These are phyloP conservation scores for Orchestia grillus DNA, from an alignment of 1,140 invertebrate genomes.

Conservation along the genomic window DNA sequence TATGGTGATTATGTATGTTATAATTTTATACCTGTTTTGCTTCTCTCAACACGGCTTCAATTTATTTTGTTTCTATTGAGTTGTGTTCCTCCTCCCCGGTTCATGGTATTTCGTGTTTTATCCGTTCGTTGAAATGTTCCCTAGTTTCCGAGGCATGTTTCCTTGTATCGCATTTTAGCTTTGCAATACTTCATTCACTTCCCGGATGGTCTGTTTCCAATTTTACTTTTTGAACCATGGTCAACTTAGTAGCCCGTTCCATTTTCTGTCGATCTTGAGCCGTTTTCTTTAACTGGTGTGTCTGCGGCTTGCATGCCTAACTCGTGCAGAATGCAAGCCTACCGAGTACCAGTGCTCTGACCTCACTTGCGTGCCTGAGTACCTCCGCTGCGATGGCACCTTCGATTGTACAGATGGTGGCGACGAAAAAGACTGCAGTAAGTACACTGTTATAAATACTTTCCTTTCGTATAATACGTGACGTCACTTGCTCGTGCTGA, in stretches of 20 bases:
- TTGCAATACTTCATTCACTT: not conserved
- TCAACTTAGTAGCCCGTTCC: not conserved
- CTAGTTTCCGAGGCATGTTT: not conserved
- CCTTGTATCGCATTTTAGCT: not conserved
- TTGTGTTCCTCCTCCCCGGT: not conserved
- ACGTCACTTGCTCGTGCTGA: not conserved
- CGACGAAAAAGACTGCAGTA: slow-evolving; percentile 64
- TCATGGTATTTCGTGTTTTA: not conserved
- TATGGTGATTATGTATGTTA: not conserved
- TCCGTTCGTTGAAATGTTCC: not conserved
- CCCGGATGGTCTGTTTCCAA: not conserved
- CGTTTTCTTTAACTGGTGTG: slow-evolving; percentile 14
- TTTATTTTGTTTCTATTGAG: not conserved
- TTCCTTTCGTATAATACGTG: not conserved
- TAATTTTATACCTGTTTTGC: not conserved
- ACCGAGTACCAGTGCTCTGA: slow-evolving; percentile 75
- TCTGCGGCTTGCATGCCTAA: slow-evolving; percentile 7
- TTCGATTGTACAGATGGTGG: slow-evolving; percentile 66
- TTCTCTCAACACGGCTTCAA: not conserved
- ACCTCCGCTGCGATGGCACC: slow-evolving; percentile 64
- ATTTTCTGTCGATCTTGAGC: not conserved
- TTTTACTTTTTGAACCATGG: not conserved
- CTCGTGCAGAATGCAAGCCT: slow-evolving; percentile 60
- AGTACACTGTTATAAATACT: not conserved
- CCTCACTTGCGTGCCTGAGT: slow-evolving; percentile 72